Conservation (phyloP, 2,113 vertebrate genomes). For the Nothobranchius furzeri region DNA sequence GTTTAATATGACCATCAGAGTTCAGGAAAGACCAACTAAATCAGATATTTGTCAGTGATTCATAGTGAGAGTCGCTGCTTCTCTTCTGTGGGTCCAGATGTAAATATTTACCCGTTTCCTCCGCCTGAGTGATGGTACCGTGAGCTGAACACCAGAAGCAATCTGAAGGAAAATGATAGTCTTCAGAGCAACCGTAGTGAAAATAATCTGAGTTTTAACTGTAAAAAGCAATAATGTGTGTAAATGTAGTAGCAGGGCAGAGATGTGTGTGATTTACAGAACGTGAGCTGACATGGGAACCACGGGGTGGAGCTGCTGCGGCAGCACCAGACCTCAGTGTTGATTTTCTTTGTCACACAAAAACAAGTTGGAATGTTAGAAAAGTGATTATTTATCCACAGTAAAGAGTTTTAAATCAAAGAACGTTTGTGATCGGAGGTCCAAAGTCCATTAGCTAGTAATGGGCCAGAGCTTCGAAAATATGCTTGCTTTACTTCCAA, state of each 20-base stretch:
- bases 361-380: neutral
- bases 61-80: neutral
- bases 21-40: neutral
- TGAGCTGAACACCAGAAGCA: neutral
- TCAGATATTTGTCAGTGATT: neutral
- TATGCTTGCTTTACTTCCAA: neutral
- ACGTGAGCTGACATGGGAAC: neutral
- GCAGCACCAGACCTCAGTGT: neutral
- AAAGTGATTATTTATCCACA: neutral
- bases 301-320: conserved; percentile 6
- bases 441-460: too few species aligned
- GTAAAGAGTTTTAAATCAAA: neutral
- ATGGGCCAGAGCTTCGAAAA: too few species aligned
- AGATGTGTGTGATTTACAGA: neutral
- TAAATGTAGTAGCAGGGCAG: conserved; percentile 14
- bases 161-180: neutral
- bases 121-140: neutral
- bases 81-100: conserved; percentile 14
- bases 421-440: neutral
- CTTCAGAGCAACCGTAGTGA: neutral
- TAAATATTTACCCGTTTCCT: conserved; percentile 27
- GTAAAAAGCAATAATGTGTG: conserved; percentile 23
- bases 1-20: neutral
- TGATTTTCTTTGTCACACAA: neutral
- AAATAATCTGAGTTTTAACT: neutral